Evolutionary conservation across 2,888 invertebrate genomes (phyloP), one percentile per base, ranked within the genome.

Genomic region (Microctonus brassicae): DNA sequence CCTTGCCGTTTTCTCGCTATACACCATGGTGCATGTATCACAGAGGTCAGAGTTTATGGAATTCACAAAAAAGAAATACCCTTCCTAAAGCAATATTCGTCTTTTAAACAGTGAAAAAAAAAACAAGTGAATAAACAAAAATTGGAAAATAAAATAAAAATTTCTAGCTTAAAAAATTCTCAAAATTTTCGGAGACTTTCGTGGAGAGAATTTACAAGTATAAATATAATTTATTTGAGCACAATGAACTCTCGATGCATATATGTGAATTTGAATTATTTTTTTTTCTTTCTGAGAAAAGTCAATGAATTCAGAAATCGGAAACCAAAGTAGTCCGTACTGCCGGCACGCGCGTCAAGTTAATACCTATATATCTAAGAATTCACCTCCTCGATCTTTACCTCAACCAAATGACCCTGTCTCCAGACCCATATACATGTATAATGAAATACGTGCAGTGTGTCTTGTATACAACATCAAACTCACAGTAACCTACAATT

Each of bases 21-120:
- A n/a, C 17, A 20, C 17, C 17, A 17, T 17, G 47, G 17, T 47
- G 47, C 47, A 47, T 17, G 17, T n/a, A n/a, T n/a, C 47, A 47
- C 39, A 3, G 24, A 76, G 83, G 83, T 83, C 83, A 82, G 80
- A 82, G 83, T 82, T 83, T 80, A 83, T 78, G 67, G 77, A 83
- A 81, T 81, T 79, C 78, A 75, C 80, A 80, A 76, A 77, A 81
- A 80, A n/a, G n/a, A 13, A 77, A 76, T 66, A 61, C 63, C 70
- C 64, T 73, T 76, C 72, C 69, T 70, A 62, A 62, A 64, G 70
- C 75, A 69, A 70, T 61, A 64, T 72, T 61, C 65, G 42, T 69
- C 34, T 20, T 34, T 60, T 20, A 7, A n/a, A 62, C 36, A 24
- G 6, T 47, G 2, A 47, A 9, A 7, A 7, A 7, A 7, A 20